These are phyloP conservation scores for Stegastes partitus DNA, from an alignment of 2,113 vertebrate species.

Conservation along the genomic window DNA sequence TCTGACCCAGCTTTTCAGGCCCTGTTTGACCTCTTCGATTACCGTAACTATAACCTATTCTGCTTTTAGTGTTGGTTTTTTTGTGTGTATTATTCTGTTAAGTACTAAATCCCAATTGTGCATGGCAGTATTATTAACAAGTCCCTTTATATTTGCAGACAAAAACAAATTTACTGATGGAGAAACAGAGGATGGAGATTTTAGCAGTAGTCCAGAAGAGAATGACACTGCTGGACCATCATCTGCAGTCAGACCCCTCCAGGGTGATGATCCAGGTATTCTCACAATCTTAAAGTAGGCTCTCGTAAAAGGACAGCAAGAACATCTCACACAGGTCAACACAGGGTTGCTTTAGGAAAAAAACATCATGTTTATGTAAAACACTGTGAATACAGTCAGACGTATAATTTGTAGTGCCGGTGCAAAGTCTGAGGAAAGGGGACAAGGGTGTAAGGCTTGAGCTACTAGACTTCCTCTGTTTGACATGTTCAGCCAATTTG, in stretches of 20 bases:
- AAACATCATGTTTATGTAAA: too few species aligned
- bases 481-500: too few species aligned
- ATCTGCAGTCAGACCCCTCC: conserved; percentile 79
- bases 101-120: not conserved
- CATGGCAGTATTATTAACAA: not conserved
- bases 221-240: conserved; percentile 75
- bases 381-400: not conserved
- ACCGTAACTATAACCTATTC: conserved; percentile 83
- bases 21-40: conserved; percentile 97
- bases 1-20: conserved; percentile 98
- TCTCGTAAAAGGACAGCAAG: too few species aligned
- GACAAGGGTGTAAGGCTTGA: too few species aligned
- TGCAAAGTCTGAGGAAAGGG: too few species aligned
- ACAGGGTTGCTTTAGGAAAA: not conserved
- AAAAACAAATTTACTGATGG: conserved; percentile 88
- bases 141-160: conserved; percentile 79
- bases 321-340: not conserved
- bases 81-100: not conserved
- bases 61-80: not conserved
- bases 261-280: conserved; percentile 82
- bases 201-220: conserved; percentile 78
- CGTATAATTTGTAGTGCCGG: not conserved
- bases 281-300: not conserved
- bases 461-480: too few species aligned
- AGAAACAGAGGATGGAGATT: conserved; percentile 81